Base-by-base conservation (phyloP, 2,113 vertebrate genomes). In the Cynoglossus semilaevis region DNA sequence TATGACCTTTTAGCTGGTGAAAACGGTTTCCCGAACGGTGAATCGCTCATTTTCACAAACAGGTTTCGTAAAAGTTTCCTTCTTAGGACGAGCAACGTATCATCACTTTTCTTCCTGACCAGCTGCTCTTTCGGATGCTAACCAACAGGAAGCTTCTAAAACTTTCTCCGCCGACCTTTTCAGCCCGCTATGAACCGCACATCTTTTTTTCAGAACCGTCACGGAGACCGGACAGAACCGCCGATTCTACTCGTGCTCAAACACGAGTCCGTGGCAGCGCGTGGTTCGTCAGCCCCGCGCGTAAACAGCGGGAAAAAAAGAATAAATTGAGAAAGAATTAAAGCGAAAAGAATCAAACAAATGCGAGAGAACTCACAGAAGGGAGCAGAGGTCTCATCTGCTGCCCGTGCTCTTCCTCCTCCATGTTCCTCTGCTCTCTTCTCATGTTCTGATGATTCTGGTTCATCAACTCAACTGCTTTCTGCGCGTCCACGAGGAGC, bases 381-480 rank as follows among this genome's bases (percentile, higher is more conserved):
- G 77, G 80, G 54, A 86, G 74, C 42, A 86, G 74, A 2, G 84
- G 84, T 55, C 70, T 78, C 81, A 82, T 84, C 79, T 82, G 84
- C 0, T 84, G 81, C 42, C 40, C 55, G 22, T 2, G n/a, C 1
- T 63, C 70, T 81, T 29, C 22, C 22, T 29, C 22, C 22, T 29
- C 22, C 22, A 29, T 29, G 22, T 29, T 29, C 22, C 22, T 6
- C 22, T 29, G 22, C 22, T 29, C 22, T 29, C 22, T 6, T 29
- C 22, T 29, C 22, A 29, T 29, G 22, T 29, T 29, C 22, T 6
- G 22, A 29, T 29, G 22, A 29, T 29, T 29, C 22, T 29, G 22
- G 22, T 29, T 29, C 22, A 29, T 29, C 22, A 29, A 29, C 22
- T 29, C 6, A 29, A 29, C 22, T 29, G 22, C 22, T 6, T 29